Percentiles rank a stretch among this genome's conserved stretches.
Evolutionary conservation across 2,113 vertebrate species (phyloP).

Genomic region (Benitochromis conjunctus): DNA sequence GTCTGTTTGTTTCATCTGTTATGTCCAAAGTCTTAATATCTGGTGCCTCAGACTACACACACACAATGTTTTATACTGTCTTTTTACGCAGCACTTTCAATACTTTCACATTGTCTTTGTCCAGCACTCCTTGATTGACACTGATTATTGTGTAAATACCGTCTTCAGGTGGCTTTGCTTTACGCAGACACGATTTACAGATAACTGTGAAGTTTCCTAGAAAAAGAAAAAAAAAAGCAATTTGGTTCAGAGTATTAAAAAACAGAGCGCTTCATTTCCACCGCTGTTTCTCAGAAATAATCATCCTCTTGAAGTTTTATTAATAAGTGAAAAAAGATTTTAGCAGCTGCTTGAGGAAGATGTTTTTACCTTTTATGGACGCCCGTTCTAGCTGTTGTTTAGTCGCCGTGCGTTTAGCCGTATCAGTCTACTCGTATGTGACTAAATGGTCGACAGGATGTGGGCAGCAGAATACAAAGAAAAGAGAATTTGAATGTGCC

Average conservation of each 20-base stretch:
- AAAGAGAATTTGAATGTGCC: not conserved
- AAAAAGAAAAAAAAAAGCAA: not conserved
- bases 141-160: conserved; percentile 10
- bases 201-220: not conserved
- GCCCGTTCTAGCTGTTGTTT: not conserved
- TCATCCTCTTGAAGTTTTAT: not conserved
- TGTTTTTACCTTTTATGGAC: not conserved
- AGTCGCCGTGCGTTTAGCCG: not conserved
- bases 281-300: not conserved
- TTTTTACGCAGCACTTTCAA: conserved; percentile 4
- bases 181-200: not conserved
- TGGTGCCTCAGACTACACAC: conserved; percentile 36
- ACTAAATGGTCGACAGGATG: not conserved
- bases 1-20: not conserved
- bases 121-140: not conserved
- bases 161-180: not conserved
- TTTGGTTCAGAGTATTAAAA: not conserved
- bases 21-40: not conserved
- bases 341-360: not conserved
- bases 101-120: not conserved
- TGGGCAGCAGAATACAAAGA: not conserved
- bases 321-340: not conserved
- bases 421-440: not conserved
- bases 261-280: not conserved
- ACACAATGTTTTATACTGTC: conserved; percentile 12